Evolutionary conservation across 2,888 invertebrate genomes (phyloP), one percentile per base, ranked within the genome.

Genomic region (Tipula confusa): DNA sequence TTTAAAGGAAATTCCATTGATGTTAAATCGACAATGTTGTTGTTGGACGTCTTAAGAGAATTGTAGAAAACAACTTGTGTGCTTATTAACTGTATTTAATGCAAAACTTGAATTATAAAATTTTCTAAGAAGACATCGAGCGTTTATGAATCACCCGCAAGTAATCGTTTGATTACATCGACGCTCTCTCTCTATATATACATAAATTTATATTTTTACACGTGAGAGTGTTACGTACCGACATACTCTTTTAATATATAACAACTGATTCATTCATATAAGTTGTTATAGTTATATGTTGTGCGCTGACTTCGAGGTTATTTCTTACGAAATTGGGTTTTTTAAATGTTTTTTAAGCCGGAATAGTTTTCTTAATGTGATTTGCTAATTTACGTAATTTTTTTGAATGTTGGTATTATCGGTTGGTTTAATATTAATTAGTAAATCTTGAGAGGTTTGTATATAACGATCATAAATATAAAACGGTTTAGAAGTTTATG

Each of bases 1-100:
- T 64, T 64, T 64, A 64, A 64, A 64, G 64, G 64, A 64, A 64
- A 64, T 64, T 64, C 64, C 64, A 64, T 64, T 64, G 64, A 64
- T 18, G 64, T 64, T 18, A 64, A 64, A 64, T 64, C 24, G 9
- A 2, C n/a, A n/a, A n/a, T 64, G 64, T 64, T 64, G 64, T 64
- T 64, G 9, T 24, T 64, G 43, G 0, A n/a, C 11, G 11, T 43
- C n/a, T 43, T 43, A 2, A 24, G 64, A 64, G 64, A 64, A 64
- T 64, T 64, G 43, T 43, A 43, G 15, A 15, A 43, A 43, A 15
- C 7, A 15, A 43, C 43, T 43, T 2, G n/a, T 43, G 43, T 43
- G 43, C 43, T 43, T 31, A 31, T 31, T 3, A 5, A 31, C 7
- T 43, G 64, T 64, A 64, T 64, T 24, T 64, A 24, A 24, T 64